A percentile compares a stretch with the other conserved stretches of the same genome.
These are phyloP conservation scores for Ianthella basta DNA, from an alignment of 37 sponge, comb jelly and placozoan species.

Conservation along the genomic window DNA sequence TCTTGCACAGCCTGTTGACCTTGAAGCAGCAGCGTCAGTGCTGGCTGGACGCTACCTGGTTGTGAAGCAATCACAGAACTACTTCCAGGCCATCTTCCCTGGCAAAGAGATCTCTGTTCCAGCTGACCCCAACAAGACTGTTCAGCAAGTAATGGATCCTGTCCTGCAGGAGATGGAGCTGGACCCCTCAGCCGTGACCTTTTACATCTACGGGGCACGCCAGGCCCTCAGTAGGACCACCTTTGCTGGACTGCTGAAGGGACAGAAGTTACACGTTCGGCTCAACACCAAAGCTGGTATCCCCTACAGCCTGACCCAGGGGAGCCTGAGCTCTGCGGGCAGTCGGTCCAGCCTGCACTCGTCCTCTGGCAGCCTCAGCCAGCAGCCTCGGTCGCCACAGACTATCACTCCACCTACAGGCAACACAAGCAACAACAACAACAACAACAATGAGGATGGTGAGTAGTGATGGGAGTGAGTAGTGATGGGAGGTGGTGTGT, in stretches of 20 bases:
- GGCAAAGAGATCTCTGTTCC: background rate
- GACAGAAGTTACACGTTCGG: background rate
- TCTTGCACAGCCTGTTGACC: conserved; percentile 37
- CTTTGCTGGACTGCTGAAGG: conserved; percentile 15
- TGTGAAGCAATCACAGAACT: conserved; percentile 57
- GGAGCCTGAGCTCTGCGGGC: background rate
- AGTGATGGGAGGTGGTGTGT: background rate
- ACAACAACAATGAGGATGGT: background rate
- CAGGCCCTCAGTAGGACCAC: conserved; percentile 20
- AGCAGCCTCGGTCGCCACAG: background rate
- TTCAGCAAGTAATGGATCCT: conserved; percentile 39
- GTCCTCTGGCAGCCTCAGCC: conserved; percentile 9
- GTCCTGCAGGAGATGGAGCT: conserved; percentile 41
- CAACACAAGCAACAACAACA: background rate
- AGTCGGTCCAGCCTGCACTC: background rate
- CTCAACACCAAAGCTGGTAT: background rate
- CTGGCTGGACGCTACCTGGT: conserved; percentile 66
- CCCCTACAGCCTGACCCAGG: background rate
- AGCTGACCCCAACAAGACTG: conserved; percentile 19
- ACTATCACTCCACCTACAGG: background rate
- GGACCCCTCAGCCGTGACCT: background rate
- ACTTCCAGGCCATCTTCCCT: conserved; percentile 33
- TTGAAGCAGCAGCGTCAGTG: conserved; percentile 41
- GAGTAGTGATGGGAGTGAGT: background rate
- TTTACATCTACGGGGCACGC: conserved; percentile 14